Conservation (phyloP, 2,888 invertebrate genomes). For the Nomada ruficornis region DNA sequence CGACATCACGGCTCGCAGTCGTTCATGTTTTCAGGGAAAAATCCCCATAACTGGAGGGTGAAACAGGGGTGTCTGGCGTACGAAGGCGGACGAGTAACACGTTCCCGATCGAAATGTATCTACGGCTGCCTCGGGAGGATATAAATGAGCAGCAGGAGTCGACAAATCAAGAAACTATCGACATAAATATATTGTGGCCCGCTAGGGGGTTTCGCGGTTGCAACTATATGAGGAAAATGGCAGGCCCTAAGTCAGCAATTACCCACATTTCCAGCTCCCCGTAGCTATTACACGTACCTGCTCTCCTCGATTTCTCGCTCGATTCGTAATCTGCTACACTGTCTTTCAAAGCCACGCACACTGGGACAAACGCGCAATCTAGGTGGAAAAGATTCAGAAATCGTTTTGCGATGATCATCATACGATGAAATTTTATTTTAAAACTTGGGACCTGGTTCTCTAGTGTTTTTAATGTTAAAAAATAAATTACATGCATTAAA, state of each 20-base stretch:
- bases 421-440: too few relatives aligned
- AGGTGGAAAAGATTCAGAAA: too few relatives aligned
- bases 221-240: constrained; percentile 80
- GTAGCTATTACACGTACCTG: constrained; percentile 66
- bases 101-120: constrained; percentile 44
- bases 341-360: constrained; percentile 19
- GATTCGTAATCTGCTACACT: constrained; percentile 25
- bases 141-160: constrained; percentile 83
- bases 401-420: too few relatives aligned
- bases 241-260: constrained; percentile 82
- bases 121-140: constrained; percentile 79
- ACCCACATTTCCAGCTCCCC: constrained; percentile 74
- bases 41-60: constrained; percentile 19
- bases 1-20: not conserved
- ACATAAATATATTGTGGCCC: constrained; percentile 84
- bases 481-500: too few relatives aligned
- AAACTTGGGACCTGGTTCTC: too few relatives aligned
- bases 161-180: constrained; percentile 85
- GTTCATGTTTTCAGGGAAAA: not conserved
- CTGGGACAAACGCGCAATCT: too few relatives aligned
- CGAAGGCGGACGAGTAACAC: constrained; percentile 37
- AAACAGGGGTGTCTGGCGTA: not conserved
- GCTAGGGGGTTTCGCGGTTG: constrained; percentile 78
- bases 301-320: constrained; percentile 45
- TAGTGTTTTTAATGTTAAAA: too few relatives aligned